These are phyloP conservation scores for Trachelus stipa DNA, from an alignment of 2,888 invertebrate genomes.

Conservation along the genomic window DNA sequence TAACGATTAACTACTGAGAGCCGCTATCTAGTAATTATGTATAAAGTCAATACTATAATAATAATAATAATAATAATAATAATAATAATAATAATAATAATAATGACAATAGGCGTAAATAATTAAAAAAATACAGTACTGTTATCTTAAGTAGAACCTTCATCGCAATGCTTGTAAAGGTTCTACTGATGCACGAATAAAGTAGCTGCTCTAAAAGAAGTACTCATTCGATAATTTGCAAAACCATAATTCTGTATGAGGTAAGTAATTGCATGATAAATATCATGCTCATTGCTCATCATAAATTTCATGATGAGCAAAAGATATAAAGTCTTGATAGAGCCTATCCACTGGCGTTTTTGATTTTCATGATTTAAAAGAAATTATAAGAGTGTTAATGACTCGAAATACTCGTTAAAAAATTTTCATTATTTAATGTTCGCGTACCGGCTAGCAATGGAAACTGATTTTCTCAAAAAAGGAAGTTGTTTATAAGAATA, in stretches of 20 bases:
- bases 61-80: background rate
- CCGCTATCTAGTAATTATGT: slow-evolving; percentile 22
- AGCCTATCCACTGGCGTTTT: background rate
- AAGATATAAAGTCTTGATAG: background rate
- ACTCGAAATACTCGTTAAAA: background rate
- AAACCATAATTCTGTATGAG: background rate
- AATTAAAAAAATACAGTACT: background rate
- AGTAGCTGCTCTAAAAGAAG: background rate
- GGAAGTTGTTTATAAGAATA: background rate
- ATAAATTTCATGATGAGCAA: background rate
- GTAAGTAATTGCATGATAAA: background rate
- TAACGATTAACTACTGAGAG: slow-evolving; percentile 6
- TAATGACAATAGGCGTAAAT: background rate
- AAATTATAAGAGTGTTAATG: background rate
- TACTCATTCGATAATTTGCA: background rate
- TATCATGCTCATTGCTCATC: no score
- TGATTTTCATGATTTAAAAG: background rate
- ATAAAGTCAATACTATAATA: slow-evolving; percentile 20
- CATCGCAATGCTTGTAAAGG: background rate
- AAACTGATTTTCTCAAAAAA: background rate
- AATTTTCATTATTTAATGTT: background rate
- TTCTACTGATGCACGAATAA: background rate
- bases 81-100: slow-evolving; percentile 1
- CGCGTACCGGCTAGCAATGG: background rate
- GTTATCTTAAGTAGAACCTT: background rate